These are phyloP conservation scores for Oophaga sylvatica DNA, from an alignment of 2,797 vertebrate species.

Conservation along the genomic window DNA sequence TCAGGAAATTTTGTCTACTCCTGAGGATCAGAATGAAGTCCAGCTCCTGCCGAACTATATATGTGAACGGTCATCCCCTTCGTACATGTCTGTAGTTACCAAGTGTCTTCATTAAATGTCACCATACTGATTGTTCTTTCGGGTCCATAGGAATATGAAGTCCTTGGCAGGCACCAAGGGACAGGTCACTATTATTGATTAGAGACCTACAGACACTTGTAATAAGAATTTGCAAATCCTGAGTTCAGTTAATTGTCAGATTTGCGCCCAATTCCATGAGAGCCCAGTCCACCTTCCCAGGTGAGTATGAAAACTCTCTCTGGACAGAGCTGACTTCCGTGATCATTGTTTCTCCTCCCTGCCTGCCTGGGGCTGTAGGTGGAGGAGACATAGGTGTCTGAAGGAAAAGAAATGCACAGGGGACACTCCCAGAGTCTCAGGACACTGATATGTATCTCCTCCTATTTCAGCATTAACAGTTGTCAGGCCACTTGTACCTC, in stretches of 20 bases:
- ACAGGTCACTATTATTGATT: neutral
- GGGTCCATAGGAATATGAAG: neutral
- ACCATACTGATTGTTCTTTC: neutral
- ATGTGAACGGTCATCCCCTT: too few species aligned
- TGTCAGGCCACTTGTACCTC: neutral
- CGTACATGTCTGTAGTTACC: constrained; percentile 15
- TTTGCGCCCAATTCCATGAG: neutral
- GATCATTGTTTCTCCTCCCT: constrained; percentile 30
- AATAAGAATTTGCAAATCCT: neutral
- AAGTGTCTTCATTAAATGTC: neutral
- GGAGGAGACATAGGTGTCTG: constrained; percentile 28
- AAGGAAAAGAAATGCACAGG: neutral
- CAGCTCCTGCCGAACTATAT: neutral
- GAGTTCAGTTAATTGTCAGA: too few species aligned
- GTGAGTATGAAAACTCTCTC: neutral
- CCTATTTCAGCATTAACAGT: neutral
- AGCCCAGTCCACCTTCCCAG: neutral
- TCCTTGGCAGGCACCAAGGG: neutral
- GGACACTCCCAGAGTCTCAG: constrained; percentile 13
- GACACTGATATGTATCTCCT: neutral
- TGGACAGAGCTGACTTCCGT: constrained; percentile 37
- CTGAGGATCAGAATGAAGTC: neutral
- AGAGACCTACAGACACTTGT: neutral
- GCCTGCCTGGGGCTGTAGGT: constrained; percentile 41
- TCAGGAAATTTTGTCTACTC: neutral